These are phyloP conservation scores for Frankliniella intonsa DNA, from an alignment of 2,888 invertebrate genomes.

Conservation along the genomic window DNA sequence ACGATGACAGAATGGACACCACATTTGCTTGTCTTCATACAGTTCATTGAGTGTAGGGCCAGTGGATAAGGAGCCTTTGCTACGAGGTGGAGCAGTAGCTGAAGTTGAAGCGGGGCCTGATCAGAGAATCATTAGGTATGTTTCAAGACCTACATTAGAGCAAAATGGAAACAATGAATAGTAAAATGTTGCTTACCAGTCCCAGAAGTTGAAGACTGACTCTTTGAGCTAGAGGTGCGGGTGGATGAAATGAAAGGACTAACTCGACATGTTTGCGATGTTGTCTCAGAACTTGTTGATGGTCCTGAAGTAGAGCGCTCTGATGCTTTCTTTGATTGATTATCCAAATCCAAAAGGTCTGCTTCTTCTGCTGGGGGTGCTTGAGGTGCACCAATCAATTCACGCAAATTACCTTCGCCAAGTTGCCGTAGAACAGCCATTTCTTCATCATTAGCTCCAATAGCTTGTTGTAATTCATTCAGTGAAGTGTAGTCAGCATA, in stretches of 20 bases:
- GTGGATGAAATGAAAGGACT: neutral
- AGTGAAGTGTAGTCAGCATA: slow-evolving; percentile 28
- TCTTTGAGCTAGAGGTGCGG: neutral
- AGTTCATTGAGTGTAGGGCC: slow-evolving; percentile 34
- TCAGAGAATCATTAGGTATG: no score
- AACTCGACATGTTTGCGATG: neutral
- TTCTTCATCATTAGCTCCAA: slow-evolving; percentile 44
- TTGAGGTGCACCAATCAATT: neutral
- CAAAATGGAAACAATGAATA: neutral
- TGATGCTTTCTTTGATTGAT: neutral
- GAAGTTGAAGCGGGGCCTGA: no score
- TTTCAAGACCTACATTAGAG: no score
- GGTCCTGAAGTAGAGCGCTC: neutral
- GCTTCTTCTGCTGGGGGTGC: neutral
- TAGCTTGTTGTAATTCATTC: slow-evolving; percentile 41
- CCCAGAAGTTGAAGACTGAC: neutral
- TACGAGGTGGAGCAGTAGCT: neutral
- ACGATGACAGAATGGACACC: slow-evolving; percentile 41
- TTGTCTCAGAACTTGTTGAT: neutral
- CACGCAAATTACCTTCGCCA: slow-evolving; percentile 39
- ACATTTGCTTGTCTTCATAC: slow-evolving; percentile 40
- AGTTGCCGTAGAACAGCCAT: slow-evolving; percentile 42
- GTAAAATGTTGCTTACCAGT: neutral
- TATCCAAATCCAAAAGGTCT: neutral
- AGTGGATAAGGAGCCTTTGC: neutral